Base-by-base conservation (phyloP, 2,797 vertebrate genomes). In the Limosa lapponica region DNA sequence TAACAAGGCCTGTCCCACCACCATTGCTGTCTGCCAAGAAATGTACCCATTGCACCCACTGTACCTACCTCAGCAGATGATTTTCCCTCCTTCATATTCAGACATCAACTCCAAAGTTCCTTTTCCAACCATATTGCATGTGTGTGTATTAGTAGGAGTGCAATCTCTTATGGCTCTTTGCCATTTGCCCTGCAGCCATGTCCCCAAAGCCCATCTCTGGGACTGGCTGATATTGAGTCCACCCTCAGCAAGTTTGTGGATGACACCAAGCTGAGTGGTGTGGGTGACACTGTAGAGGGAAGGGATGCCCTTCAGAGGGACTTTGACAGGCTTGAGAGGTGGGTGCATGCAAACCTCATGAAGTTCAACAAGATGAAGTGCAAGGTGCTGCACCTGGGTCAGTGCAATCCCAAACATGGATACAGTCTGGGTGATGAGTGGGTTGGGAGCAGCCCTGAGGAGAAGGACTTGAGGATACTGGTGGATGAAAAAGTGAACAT, bases 331-430 rank as follows among this genome's bases (percentile, higher is more conserved):
- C n/a, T 57, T 2, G 34, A 66, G 19, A 66, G 43, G 28, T 57
- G 8, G 17, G 34, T 10, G 28, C 2, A 1, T 22, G 34, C 3
- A 2, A 80, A 57, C 10, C 11, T n/a, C 18, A n/a, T 34, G 48
- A 78, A 23, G 39, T 27, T 80, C 34, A 57, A 27, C 13, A 67
- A 80, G 22, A 28, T 4, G 4, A 61, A 61, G 18, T 30, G 13
- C 59, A 41, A 61, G 59, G 8, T 41, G 8, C 59, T 61, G 37
- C 27, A 41, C 16, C 6, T 30, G 27, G 37, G 17, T 39, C 18
- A 4, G 12, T 27, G 17, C 27, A 61, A 28, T 62, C 27, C 27
- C 27, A 62, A 62, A 62, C 59, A 41, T 14, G 11, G 25, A 59
- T 27, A 25, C 36, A 28, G 11, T 27, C 25, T 39, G 37, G 37